Evolutionary conservation across 2,888 invertebrate species (phyloP).

Genomic region (Hymenopus coronatus): DNA sequence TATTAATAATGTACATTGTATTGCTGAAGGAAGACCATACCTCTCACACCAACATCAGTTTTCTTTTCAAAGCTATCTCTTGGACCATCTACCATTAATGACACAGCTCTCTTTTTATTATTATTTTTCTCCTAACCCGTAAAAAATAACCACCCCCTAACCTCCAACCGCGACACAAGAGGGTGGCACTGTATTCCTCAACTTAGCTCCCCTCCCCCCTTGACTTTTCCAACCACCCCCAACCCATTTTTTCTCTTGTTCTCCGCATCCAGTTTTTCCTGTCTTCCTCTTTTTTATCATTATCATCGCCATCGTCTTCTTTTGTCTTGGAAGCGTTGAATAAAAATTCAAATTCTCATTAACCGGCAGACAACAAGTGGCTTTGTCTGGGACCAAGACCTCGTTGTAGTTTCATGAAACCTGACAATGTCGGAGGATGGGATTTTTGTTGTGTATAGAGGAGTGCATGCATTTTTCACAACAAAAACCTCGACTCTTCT

Average conservation of each 20-base stretch:
- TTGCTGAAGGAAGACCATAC: neutral
- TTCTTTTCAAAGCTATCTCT: conserved; percentile 1
- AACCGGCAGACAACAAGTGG: conserved; percentile 11
- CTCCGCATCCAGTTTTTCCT: neutral
- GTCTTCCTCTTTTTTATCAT: neutral
- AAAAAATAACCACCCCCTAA: neutral
- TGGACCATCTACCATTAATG: conserved; percentile 12
- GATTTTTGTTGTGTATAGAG: neutral
- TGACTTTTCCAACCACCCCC: neutral
- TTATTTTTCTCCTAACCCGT: neutral
- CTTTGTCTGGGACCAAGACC: neutral
- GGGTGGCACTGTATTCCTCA: neutral
- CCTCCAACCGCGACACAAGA: neutral
- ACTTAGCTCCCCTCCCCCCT: neutral
- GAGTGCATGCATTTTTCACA: neutral
- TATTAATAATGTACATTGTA: neutral
- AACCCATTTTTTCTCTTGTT: neutral
- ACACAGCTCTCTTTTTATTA: neutral
- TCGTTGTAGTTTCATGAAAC: neutral
- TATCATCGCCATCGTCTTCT: conserved; percentile 3
- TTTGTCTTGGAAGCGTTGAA: conserved; percentile 8
- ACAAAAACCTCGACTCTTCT: neutral
- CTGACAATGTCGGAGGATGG: neutral
- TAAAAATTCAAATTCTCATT: conserved; percentile 13
- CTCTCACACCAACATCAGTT: neutral